Base-by-base conservation (phyloP, 1,140 invertebrate species). In the Tenebrio molitor region DNA sequence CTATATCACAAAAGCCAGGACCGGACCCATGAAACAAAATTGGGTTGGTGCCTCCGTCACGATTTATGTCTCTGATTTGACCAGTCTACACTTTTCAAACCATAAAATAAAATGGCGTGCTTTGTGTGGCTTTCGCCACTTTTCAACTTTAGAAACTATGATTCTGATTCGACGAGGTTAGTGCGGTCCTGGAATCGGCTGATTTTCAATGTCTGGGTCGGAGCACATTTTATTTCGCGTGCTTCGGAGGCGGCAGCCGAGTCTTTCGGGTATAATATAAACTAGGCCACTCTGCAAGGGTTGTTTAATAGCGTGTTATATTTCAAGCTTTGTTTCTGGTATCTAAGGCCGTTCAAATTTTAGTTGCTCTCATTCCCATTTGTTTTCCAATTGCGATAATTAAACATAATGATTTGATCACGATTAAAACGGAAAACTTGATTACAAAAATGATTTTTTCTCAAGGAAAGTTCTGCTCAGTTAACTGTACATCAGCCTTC, bases 171-270 rank as follows among this genome's bases (percentile, higher is more conserved):
- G 23, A 8, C n/a, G 16, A 50, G 44, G 17, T 50, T 50, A 50
- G 50, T 58, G 19, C 50, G 50, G 23, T 19, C 50, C 50, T 58
- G 50, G 23, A 58, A 58, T 58, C 50, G 50, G 50, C 46, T 21
- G 46, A n/a, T 44, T 44, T 44, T 44, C 41, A 14, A 6, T 44
- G 41, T 44, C 41, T 44, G 15, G 12, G 36, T 41, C 25, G 25
- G 25, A 8, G 25, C 25, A 41, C 16, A 23, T 58, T 58, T 58
- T 58, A 58, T 58, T 58, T 58, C 50, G 1, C 46, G 19, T 53
- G 46, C 46, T 19, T 21, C 1, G 46, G n/a, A 6, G 46, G 16
- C 19, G 44, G 46, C 36, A n/a, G 36, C 36, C 12, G n/a, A 39
- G 36, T 53, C 46, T 53, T 53, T 21, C 46, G 46, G 46, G 46